Base-by-base conservation (phyloP, 1,140 invertebrate species). In the Nymphalis io region DNA sequence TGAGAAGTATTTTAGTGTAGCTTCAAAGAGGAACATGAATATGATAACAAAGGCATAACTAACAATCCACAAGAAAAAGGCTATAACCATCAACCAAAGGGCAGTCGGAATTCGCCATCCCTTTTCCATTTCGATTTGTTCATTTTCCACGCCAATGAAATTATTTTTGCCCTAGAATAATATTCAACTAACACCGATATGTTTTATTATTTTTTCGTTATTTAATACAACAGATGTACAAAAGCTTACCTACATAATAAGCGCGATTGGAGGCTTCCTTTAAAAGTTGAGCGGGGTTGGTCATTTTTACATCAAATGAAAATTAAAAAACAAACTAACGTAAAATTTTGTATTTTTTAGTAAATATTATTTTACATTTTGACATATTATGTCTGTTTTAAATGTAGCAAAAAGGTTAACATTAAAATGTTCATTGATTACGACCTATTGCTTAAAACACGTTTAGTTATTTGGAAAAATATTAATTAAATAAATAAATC, bases 21-120 rank as follows among this genome's bases (percentile, higher is more conserved):
- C 44, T 33, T 80, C 73, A 12, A 70, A 80, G 48, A 73, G 71
- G 23, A 76, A 60, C 1, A 76, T 74, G 15, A 75, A 18, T 3
- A 72, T 64, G 13, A 81, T 65, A 0, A 76, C 72, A 40, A 84
- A 59, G 4, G 76, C 21, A 44, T 81, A 82, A n/a, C 72, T 81
- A 16, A 80, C 46, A 16, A 76, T 23, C 81, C 82, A 84, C n/a
- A 82, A 21, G 10, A 81, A 55, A 18, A 84, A 33, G n/a, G 78
- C 80, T 10, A 74, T 60, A 5, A 64, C 39, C 59, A 82, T 18
- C 63, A 84, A 58, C 76, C 74, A 81, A 8, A 82, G 33, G 15
- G 72, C 76, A 2, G 73, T 75, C 57, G 76, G 67, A 20, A 69
- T 15, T 16, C 44, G 72, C 75, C 75, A 77, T 60, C 75, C 70